phyloP scores from a whole-genome alignment of 2,113 vertebrate species.

The Zosterops hypoxanthus region DNA sequence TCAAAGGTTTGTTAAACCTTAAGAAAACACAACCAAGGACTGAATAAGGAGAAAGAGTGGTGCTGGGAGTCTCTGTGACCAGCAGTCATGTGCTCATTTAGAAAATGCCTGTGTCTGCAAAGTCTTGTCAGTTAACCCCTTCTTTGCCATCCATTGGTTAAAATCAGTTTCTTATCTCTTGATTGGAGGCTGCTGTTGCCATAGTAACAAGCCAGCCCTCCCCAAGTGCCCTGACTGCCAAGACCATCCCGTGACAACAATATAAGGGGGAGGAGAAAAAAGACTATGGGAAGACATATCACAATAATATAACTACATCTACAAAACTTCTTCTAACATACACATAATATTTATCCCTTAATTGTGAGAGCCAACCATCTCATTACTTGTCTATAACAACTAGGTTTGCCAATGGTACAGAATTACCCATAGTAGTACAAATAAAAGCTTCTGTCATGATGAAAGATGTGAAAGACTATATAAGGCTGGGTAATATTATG shows the following conservation, averaged over 20 bases:
- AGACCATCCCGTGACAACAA: not conserved
- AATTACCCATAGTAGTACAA: not conserved
- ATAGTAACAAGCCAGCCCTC: not conserved
- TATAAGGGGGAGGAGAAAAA: not conserved
- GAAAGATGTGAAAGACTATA: not conserved
- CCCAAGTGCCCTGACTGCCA: not conserved
- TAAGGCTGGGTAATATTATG: not conserved
- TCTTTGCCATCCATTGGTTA: not conserved
- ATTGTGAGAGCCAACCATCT: not conserved
- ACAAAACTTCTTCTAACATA: not conserved
- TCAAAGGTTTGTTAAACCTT: not conserved
- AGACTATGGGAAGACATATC: not conserved
- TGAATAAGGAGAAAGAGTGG: not conserved
- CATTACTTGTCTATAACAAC: not conserved
- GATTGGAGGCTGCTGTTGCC: not conserved
- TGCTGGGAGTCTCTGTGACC: rapidly evolving
- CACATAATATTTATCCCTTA: not conserved
- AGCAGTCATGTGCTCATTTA: not conserved
- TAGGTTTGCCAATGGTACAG: not conserved
- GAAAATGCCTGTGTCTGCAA: not conserved
- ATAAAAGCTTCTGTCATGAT: not conserved
- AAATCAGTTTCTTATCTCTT: not conserved
- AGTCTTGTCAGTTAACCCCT: not conserved
- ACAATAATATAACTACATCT: not conserved
- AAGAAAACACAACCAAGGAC: not conserved